phyloP scores from a whole-genome alignment of 2,888 invertebrate genomes.

The Drosophila glabriapex region DNA sequence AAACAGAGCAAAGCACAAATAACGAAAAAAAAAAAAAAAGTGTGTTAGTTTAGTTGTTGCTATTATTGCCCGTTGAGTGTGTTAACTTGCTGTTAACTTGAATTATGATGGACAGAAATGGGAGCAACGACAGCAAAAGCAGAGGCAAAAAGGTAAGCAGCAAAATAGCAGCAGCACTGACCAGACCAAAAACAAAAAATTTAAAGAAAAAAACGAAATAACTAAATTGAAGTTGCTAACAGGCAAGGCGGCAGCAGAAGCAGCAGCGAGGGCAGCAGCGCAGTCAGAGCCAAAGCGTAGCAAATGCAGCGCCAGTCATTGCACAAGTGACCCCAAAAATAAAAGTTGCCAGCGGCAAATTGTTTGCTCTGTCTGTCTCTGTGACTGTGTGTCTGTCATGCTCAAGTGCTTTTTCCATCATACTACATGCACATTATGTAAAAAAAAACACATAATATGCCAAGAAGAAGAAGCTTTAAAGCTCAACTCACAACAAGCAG shows the following conservation, averaged over 20 bases:
- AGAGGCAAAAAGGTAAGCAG: conserved; percentile 37
- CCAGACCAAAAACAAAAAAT: conserved; percentile 7
- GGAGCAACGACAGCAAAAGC: conserved; percentile 48
- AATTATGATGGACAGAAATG: conserved; percentile 44
- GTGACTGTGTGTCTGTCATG: conserved; percentile 28
- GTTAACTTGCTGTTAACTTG: conserved; percentile 65
- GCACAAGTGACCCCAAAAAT: conserved; percentile 57
- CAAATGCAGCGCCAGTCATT: conserved; percentile 38
- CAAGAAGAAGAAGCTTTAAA: conserved; percentile 14
- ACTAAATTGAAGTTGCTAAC: conserved; percentile 47
- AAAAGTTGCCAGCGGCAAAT: conserved; percentile 34
- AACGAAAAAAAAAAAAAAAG: conserved; percentile 24
- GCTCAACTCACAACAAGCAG: neutral
- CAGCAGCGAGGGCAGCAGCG: conserved; percentile 11
- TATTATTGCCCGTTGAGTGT: conserved; percentile 60
- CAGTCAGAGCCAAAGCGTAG: conserved; percentile 17
- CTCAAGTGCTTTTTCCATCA: conserved; percentile 45
- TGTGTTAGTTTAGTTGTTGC: conserved; percentile 70
- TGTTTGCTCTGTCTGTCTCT: conserved; percentile 8
- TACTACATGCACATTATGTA: conserved; percentile 31
- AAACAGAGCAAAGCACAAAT: conserved; percentile 8
- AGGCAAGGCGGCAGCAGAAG: conserved; percentile 17
- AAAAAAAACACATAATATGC: conserved; percentile 16
- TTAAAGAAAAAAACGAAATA: neutral
- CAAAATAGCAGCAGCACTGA: conserved; percentile 18